Base-by-base conservation (phyloP, 2,113 vertebrate species). In the Bostrychus sinensis region DNA sequence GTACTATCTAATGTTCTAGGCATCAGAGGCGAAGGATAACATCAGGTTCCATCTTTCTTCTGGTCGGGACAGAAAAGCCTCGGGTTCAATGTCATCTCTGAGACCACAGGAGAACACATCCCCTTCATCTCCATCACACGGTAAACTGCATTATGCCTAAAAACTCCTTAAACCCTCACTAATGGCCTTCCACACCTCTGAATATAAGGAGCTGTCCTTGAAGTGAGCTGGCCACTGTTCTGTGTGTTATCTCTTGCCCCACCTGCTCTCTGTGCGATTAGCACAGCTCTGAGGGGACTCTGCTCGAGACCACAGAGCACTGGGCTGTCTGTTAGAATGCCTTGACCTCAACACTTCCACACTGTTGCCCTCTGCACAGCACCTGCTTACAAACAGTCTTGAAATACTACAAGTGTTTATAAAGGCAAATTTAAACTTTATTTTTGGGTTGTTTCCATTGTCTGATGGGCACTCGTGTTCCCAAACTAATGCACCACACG, bases 11-110 rank as follows among this genome's bases (percentile, higher is more conserved):
- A 54, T 41, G 16, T 75, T 90, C 92, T 86, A 91, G 78, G 88
- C 83, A 75, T 89, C 86, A 16, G 59, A 91, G 36, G 91, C 89
- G 37, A 90, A 89, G 0, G 96, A 96, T 20, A 86, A 75, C 0
- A 30, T 97, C 59, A 88, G 77, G 32, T 96, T 97, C 84, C 85
- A 66, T 54, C 92, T 94, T 80, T 91, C 84, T 0, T 78, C 89
- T 17, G 72, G 84, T 69, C 48, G 59, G 0, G 91, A 93, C 5
- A 86, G 76, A 67, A 90, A 62, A 61, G 50, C 70, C 9, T 80
- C 83, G 22, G 72, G 62, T n/a, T 73, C 86, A 1, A 26, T 62
- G 0, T 73, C 75, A 20, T 66, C 39, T 13, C 54, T 56, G 4
- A 73, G 10, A 13, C 65, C 54, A 25, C 70, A 51, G 58, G 86